Percentiles rank a stretch among this genome's conserved stretches.
phyloP scores from a whole-genome alignment of 2,888 invertebrate genomes.

The Meghimatium bilineatum region DNA sequence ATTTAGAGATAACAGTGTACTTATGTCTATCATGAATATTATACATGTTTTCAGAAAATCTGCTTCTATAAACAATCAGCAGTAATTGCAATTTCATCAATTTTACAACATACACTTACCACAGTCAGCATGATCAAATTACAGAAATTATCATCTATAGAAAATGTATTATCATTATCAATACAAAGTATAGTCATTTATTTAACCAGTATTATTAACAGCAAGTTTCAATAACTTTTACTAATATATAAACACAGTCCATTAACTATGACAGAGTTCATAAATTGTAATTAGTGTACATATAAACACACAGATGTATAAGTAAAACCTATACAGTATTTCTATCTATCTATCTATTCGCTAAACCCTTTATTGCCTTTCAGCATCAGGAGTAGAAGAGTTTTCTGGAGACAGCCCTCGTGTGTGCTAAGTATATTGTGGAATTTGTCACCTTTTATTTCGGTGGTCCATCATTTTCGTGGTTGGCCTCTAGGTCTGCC shows the following conservation, averaged over 20 bases:
- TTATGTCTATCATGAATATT: too few relatives aligned
- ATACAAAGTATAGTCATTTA: not conserved
- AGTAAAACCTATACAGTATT: not conserved
- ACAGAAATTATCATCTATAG: not conserved
- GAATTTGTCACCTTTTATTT: too few relatives aligned
- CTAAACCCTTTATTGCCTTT: too few relatives aligned
- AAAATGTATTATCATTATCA: not conserved
- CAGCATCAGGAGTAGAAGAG: too few relatives aligned
- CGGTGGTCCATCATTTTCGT: too few relatives aligned
- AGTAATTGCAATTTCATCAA: not conserved
- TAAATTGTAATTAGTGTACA: not conserved
- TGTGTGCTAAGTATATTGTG: too few relatives aligned
- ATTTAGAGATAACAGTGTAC: too few relatives aligned
- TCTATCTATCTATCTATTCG: too few relatives aligned
- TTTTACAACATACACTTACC: not conserved
- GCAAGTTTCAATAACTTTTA: not conserved
- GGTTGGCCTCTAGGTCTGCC: too few relatives aligned
- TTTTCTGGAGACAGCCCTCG: too few relatives aligned
- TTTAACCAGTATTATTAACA: not conserved
- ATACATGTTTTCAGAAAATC: not conserved
- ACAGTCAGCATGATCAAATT: not conserved
- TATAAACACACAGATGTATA: not conserved
- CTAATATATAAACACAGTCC: not conserved
- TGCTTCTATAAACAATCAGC: slow-evolving; percentile 1
- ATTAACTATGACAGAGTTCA: not conserved